Percentiles rank a stretch among this genome's conserved stretches.
Evolutionary conservation across 2,888 invertebrate genomes (phyloP).

Genomic region (Ophion ellenae): DNA sequence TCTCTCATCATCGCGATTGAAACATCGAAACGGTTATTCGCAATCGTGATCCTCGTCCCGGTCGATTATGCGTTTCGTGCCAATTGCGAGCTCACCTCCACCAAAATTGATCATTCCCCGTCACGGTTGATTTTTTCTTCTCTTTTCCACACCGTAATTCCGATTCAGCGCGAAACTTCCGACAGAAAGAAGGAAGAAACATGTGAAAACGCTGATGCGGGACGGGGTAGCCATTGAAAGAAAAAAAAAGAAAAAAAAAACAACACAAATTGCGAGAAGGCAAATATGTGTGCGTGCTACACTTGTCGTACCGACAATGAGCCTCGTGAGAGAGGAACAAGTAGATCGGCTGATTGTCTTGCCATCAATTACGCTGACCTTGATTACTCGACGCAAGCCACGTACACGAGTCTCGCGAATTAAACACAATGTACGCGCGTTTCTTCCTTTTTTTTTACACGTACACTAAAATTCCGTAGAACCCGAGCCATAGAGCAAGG

Average conservation of each 20-base stretch:
- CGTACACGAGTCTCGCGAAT: conserved; percentile 26
- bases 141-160: conserved; percentile 5
- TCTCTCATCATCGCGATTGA: too few species aligned
- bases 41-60: background rate
- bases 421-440: conserved; percentile 19
- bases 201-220: background rate
- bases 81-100: background rate
- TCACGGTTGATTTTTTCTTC: background rate
- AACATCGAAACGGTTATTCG: too few species aligned
- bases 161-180: conserved; percentile 4
- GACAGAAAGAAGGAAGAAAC: background rate
- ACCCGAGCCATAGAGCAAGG: background rate
- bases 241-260: background rate
- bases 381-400: conserved; percentile 59
- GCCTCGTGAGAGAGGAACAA: conserved; percentile 7
- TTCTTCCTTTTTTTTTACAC: conserved; percentile 1
- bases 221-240: conserved; percentile 8
- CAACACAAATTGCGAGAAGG: background rate
- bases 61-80: background rate
- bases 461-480: background rate
- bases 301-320: background rate
- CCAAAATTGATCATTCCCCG: conserved; percentile 1
- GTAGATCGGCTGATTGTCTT: conserved; percentile 52
- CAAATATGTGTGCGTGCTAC: background rate
- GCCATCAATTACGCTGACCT: conserved; percentile 65